Base-by-base conservation (phyloP, 2,888 invertebrate genomes). In the Rhamnusium bicolor region DNA sequence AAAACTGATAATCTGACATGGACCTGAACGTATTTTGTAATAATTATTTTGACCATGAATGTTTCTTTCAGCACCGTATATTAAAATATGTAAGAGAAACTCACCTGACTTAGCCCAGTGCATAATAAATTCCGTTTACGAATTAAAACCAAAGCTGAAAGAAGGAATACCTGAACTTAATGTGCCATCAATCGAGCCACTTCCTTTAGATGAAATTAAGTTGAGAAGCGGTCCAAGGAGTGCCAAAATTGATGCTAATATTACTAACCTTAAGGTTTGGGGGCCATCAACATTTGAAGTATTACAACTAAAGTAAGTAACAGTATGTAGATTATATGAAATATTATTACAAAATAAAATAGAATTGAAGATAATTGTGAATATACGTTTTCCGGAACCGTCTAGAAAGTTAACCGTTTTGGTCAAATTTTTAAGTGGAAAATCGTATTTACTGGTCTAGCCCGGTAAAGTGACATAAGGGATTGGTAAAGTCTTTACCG, bases 281-380 rank as follows among this genome's bases (percentile, higher is more conserved):
- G 92, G 92, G 4, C 90, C 92, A 0, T 91, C 92, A 76, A 88
- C 90, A 81, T 92, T 92, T 83, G 89, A 91, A 80, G 90, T 92
- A 18, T 86, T 90, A 74, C 90, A 91, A 81, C 84, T 92, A 8
- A 91, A 89, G 92, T 92, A 82, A 79, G 74, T 68, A 54, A 21
- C 19, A 49, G 24, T 24, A n/a, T n/a, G n/a, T n/a, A n/a, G n/a
- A n/a, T n/a, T n/a, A n/a, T n/a, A n/a, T n/a, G n/a, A n/a, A n/a
- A n/a, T n/a, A n/a, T n/a, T n/a, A n/a, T n/a, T n/a, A n/a, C n/a
- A n/a, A n/a, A n/a, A n/a, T n/a, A n/a, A n/a, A n/a, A n/a, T n/a
- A n/a, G n/a, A n/a, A n/a, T n/a, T n/a, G n/a, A n/a, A n/a, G n/a
- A n/a, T n/a, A n/a, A n/a, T n/a, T n/a, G n/a, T n/a, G n/a, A n/a